phyloP scores from a whole-genome alignment of 2,113 vertebrate species.

The Chunga burmeisteri region DNA sequence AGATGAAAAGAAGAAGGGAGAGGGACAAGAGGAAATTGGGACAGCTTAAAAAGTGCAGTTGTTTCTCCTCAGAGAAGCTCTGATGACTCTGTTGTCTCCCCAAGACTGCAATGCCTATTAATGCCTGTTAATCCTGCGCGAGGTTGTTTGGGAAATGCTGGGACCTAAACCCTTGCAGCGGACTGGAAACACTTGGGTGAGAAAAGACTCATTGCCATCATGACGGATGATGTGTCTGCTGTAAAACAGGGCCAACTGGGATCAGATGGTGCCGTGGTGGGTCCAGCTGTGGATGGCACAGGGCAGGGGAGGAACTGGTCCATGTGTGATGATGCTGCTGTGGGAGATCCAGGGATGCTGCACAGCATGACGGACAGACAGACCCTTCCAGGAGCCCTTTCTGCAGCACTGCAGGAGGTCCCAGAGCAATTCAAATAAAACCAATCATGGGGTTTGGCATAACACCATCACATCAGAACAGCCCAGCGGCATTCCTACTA shows the following conservation, averaged over 20 bases:
- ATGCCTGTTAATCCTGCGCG: rapidly evolving
- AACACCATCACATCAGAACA: background rate
- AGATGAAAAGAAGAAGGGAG: background rate
- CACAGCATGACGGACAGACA: rapidly evolving
- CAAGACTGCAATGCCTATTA: background rate
- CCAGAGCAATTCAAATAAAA: background rate
- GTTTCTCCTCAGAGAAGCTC: background rate
- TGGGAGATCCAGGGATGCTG: background rate
- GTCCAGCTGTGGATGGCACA: rapidly evolving
- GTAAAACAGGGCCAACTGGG: background rate
- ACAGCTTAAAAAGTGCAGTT: background rate
- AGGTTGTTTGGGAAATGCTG: background rate
- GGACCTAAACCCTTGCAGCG: background rate
- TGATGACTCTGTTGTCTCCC: background rate
- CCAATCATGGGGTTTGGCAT: background rate
- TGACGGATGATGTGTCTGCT: background rate
- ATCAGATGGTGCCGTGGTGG: rapidly evolving
- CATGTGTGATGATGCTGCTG: rapidly evolving
- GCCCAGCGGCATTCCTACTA: background rate
- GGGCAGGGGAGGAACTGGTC: background rate
- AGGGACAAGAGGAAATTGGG: background rate
- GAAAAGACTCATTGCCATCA: background rate
- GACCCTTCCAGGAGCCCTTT: background rate
- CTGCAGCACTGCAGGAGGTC: background rate
- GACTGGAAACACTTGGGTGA: background rate